Evolutionary conservation across 2,113 vertebrate genomes (phyloP), one percentile per base, ranked within the genome.

Genomic region (Psammodynastes pulverulentus): DNA sequence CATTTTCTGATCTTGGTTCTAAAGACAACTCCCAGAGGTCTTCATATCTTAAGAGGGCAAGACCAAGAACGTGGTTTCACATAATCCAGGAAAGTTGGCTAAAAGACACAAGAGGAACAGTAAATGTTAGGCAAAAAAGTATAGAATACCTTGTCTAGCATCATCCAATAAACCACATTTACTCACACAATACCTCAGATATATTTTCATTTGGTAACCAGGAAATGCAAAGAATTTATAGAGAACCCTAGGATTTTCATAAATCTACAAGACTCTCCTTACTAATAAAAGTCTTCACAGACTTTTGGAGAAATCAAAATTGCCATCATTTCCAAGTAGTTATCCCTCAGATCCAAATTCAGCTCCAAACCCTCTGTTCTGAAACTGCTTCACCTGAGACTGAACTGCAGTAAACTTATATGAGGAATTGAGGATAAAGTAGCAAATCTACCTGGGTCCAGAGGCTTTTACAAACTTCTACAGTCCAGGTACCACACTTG

Each of bases 61-160:
- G 97, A 98, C 99, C 99, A 99, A 0, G 99, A 99, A 6, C 98
- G 98, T 89, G 99, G 99, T 94, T 97, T 98, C 96, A 99, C 90
- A 72, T 99, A 97, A 91, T 99, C 98, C 90, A 99, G 88, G 93
- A 99, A 98, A 0, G 97, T 98, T 19, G 98, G 97, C 99, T 99
- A 95, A 6, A 92, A 97, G 89, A 95, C 51, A 93, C 0, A 79
- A 92, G 51, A 93, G 2, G 90, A 91, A 2, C 84, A 51, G 93
- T 53, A 48, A 24, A 46, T 46, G 1, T 84, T 62, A 91, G 88
- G 54, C 5, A 84, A 54, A 58, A 58, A 15, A 67, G 52, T 39
- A 87, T 1, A 2, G 29, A 84, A 43, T 86, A 21, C 13, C 39
- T 34, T 0, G 7, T 86, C 12, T 17, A 84, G 9, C 4, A 52